Evolutionary conservation across 2,113 vertebrate genomes (phyloP).

Genomic region (Opisthocomus hoazin): DNA sequence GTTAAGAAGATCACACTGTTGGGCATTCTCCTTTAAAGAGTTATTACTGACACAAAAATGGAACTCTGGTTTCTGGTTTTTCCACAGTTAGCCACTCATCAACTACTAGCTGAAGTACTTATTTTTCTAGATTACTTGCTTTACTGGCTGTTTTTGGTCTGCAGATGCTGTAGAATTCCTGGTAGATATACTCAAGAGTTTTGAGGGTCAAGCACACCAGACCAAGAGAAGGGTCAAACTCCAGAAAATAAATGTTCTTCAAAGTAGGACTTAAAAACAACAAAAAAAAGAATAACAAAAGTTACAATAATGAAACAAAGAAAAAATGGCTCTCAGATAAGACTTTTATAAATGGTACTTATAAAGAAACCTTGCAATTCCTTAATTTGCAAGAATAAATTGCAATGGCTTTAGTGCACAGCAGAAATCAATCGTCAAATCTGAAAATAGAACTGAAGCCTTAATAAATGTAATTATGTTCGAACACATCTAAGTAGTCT

Average conservation of each 20-base stretch:
- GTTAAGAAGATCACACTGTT: not conserved
- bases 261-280: slow-evolving; percentile 59
- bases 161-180: slow-evolving; percentile 62
- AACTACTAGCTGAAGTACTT: slow-evolving; percentile 58
- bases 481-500: not conserved
- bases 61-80: slow-evolving; percentile 40
- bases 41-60: not conserved
- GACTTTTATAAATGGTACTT: not conserved
- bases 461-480: not conserved
- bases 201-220: slow-evolving; percentile 58
- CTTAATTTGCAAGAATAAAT: not conserved
- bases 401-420: not conserved
- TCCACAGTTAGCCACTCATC: slow-evolving; percentile 53
- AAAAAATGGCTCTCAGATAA: not conserved
- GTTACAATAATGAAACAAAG: no score
- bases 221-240: slow-evolving; percentile 76
- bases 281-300: no score
- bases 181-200: slow-evolving; percentile 50
- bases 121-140: slow-evolving; percentile 52
- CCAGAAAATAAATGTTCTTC: slow-evolving; percentile 70
- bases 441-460: not conserved
- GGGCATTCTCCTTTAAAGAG: not conserved
- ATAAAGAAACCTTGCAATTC: not conserved
- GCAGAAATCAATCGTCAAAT: not conserved
- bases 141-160: slow-evolving; percentile 17